A percentile compares a stretch with the other conserved stretches of the same genome.
These are phyloP conservation scores for Hyphantria cunea DNA, from an alignment of 1,140 invertebrate species.

Conservation along the genomic window DNA sequence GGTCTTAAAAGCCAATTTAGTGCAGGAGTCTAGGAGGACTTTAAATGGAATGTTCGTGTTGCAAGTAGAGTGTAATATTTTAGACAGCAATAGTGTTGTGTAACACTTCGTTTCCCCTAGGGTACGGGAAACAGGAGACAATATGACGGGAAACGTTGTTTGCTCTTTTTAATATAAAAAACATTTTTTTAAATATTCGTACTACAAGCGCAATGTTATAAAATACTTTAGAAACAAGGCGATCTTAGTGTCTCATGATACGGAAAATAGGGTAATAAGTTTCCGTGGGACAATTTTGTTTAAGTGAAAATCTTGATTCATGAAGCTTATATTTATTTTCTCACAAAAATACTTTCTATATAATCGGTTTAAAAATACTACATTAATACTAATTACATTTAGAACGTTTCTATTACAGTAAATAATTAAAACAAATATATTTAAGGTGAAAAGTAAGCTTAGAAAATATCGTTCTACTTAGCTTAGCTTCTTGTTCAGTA, in stretches of 20 bases:
- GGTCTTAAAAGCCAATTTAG: constrained; percentile 4
- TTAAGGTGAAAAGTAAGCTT: no score
- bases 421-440: no score
- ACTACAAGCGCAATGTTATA: neutral
- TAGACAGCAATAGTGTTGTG: constrained; percentile 10
- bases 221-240: neutral
- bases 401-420: no score
- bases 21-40: constrained; percentile 3
- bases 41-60: constrained; percentile 22
- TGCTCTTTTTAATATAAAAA: constrained; percentile 5
- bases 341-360: no score
- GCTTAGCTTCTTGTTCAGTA: no score
- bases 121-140: constrained; percentile 5
- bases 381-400: no score
- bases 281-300: neutral
- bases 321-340: neutral
- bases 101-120: constrained; percentile 1
- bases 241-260: neutral
- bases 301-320: neutral
- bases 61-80: constrained; percentile 15
- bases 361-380: no score
- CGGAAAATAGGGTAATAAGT: neutral
- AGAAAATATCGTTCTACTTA: no score
- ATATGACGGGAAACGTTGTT: constrained; percentile 4
- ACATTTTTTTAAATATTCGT: constrained; percentile 4